phyloP scores from a whole-genome alignment of 2,113 vertebrate species.

The Pedionomus torquatus region DNA sequence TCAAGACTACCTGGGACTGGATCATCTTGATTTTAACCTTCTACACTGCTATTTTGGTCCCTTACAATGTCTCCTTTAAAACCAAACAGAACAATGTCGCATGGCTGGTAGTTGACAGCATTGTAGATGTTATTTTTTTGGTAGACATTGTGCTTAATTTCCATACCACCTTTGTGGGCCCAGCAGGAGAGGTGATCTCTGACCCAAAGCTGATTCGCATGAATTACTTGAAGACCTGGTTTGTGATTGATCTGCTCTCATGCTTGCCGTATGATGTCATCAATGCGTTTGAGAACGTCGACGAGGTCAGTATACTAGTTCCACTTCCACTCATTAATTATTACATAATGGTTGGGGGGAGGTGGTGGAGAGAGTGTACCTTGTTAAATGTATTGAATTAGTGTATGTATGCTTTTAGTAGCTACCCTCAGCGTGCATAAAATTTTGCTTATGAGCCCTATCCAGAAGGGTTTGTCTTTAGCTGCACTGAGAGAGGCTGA shows the following conservation, averaged over 20 bases:
- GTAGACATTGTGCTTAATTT: slow-evolving; percentile 98
- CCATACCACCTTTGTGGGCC: slow-evolving; percentile 96
- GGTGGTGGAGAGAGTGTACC: not conserved
- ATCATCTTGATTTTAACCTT: slow-evolving; percentile 98
- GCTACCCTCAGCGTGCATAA: not conserved
- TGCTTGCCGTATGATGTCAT: slow-evolving; percentile 97
- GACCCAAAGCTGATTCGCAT: slow-evolving; percentile 97
- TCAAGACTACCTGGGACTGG: slow-evolving; percentile 99
- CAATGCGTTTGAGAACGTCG: slow-evolving; percentile 98
- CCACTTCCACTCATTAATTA: slow-evolving; percentile 2
- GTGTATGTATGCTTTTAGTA: not conserved
- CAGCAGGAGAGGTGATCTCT: slow-evolving; percentile 95
- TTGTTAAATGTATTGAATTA: not conserved
- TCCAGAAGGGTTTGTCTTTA: not conserved
- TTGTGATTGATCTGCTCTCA: slow-evolving; percentile 95
- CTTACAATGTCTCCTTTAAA: slow-evolving; percentile 98
- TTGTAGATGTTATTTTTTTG: slow-evolving; percentile 96
- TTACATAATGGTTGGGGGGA: not conserved
- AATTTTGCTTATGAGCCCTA: not conserved
- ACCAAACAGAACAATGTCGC: slow-evolving; percentile 98
- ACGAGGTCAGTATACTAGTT: slow-evolving; percentile 87
- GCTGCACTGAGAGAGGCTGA: not conserved
- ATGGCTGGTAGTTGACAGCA: slow-evolving; percentile 97
- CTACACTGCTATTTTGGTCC: slow-evolving; percentile 97
- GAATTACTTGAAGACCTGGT: slow-evolving; percentile 99